Evolutionary conservation across 2,113 vertebrate species (phyloP).

Genomic region (Crotalus viridis): DNA sequence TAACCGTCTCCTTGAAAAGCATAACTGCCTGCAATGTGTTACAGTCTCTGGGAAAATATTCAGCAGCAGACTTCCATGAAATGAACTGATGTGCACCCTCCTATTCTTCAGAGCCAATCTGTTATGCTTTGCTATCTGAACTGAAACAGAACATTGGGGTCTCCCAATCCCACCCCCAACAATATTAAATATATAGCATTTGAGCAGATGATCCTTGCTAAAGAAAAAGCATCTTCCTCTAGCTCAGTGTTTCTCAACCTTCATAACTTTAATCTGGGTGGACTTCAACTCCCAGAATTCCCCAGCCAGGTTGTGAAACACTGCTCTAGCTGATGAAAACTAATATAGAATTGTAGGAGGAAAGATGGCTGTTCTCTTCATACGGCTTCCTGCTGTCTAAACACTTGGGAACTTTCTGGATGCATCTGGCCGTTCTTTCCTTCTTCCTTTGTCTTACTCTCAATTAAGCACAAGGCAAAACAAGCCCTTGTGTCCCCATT

Average conservation of each 20-base stretch:
- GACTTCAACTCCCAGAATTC: no score
- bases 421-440: neutral
- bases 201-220: neutral
- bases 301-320: no score
- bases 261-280: no score
- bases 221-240: neutral
- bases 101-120: neutral
- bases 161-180: neutral
- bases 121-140: neutral
- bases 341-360: neutral
- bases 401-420: neutral
- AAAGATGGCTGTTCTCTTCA: no score
- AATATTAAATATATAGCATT: neutral
- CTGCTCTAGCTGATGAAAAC: neutral
- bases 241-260: no score
- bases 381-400: neutral
- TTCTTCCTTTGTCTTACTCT: neutral
- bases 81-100: neutral
- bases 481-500: neutral
- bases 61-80: neutral
- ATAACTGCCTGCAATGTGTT: neutral
- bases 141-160: neutral
- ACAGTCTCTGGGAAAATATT: neutral
- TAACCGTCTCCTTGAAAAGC: neutral
- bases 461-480: neutral